phyloP scores from a whole-genome alignment of 2,113 vertebrate species.

The Ageneiosus marmoratus region DNA sequence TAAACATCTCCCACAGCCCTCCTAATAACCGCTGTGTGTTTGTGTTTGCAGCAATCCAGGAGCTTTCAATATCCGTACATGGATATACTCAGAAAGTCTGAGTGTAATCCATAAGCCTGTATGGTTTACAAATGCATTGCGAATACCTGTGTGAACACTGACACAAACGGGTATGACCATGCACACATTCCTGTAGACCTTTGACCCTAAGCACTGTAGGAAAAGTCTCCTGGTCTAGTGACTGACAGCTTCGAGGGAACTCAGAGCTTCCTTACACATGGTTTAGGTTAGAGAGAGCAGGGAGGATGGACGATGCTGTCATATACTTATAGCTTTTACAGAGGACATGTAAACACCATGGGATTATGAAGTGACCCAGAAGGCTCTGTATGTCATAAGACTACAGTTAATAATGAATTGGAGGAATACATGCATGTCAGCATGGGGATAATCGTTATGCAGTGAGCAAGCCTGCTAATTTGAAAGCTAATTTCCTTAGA shows the following conservation, averaged over 20 bases:
- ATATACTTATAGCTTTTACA: conserved; percentile 45
- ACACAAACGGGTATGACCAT: neutral
- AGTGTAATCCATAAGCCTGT: neutral
- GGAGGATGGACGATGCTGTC: conserved; percentile 38
- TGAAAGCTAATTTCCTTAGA: too few relatives aligned
- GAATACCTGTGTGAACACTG: neutral
- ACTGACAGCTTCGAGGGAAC: conserved; percentile 42
- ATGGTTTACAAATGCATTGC: neutral
- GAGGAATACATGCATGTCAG: conserved; percentile 27
- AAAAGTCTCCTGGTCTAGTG: conserved; percentile 44
- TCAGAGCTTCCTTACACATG: conserved; percentile 39
- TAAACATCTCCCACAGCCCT: conserved; percentile 23
- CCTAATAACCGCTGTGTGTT: conserved; percentile 21
- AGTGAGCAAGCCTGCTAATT: neutral
- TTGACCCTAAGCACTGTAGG: neutral
- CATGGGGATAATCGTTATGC: conserved; percentile 20
- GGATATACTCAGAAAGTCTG: neutral
- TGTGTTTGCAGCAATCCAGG: conserved; percentile 11
- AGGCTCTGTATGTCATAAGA: conserved; percentile 10
- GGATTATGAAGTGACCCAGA: conserved; percentile 28
- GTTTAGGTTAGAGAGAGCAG: conserved; percentile 48
- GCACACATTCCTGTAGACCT: conserved; percentile 15
- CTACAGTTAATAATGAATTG: conserved; percentile 17
- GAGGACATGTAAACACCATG: conserved; percentile 41
- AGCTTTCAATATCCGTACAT: neutral